Conservation (phyloP, 2,888 invertebrate genomes). For the Volucella inflata region DNA sequence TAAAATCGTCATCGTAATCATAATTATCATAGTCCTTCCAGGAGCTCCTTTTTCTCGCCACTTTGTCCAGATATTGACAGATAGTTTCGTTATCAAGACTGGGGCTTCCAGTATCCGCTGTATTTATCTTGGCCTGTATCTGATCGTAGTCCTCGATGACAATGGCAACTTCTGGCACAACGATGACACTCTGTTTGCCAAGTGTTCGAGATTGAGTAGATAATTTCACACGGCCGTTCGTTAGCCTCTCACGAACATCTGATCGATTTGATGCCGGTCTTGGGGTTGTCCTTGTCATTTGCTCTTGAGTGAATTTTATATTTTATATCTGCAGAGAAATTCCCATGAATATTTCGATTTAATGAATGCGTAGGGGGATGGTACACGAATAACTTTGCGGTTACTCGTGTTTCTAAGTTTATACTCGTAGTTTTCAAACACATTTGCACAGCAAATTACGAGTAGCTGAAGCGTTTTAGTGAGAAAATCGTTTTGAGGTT, state of each 20-base stretch:
- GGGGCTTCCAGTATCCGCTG: neutral
- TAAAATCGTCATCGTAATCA: conserved; percentile 60
- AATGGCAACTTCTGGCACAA: conserved; percentile 69
- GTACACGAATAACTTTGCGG: conserved; percentile 20
- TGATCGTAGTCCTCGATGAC: conserved; percentile 69
- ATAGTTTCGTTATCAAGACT: conserved; percentile 2
- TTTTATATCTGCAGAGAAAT: conserved; percentile 42
- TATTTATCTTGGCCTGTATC: conserved; percentile 27
- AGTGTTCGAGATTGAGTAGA: conserved; percentile 28
- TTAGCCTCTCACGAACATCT: conserved; percentile 59
- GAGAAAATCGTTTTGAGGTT: neutral
- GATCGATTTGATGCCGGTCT: conserved; percentile 33
- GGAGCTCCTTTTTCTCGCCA: conserved; percentile 48
- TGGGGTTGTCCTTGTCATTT: conserved; percentile 56
- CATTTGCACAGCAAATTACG: neutral
- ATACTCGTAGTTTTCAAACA: no score
- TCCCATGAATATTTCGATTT: conserved; percentile 8
- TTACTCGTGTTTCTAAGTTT: neutral
- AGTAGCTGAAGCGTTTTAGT: conserved; percentile 24
- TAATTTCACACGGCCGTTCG: conserved; percentile 54
- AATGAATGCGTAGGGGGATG: conserved; percentile 16
- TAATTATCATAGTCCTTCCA: conserved; percentile 68
- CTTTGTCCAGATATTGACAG: conserved; percentile 34
- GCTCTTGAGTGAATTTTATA: conserved; percentile 12
- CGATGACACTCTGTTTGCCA: conserved; percentile 10